Percentiles rank a stretch among this genome's conserved stretches.
These are phyloP conservation scores for Limnothrissa miodon DNA, from an alignment of 2,113 vertebrate genomes.

Conservation along the genomic window DNA sequence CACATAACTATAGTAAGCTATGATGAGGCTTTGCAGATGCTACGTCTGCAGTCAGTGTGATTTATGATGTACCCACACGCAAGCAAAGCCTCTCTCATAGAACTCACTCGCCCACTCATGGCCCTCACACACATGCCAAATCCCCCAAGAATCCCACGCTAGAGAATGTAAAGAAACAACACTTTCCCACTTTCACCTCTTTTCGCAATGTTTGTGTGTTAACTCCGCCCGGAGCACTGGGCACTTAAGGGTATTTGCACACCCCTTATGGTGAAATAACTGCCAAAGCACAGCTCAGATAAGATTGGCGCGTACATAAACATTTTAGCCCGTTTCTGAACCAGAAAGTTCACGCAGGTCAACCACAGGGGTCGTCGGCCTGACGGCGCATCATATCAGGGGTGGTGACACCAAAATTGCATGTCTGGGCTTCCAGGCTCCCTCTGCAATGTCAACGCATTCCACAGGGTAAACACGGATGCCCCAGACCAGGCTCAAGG, in stretches of 20 bases:
- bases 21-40: conserved; percentile 1
- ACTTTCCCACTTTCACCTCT: not conserved
- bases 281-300: not conserved
- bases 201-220: not conserved
- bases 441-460: not conserved
- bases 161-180: not conserved
- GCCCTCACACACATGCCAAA: not conserved
- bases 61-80: not conserved
- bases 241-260: not conserved
- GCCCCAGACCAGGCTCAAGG: not conserved
- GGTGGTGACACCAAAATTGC: not conserved
- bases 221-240: not conserved
- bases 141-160: not conserved
- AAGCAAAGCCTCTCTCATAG: not conserved
- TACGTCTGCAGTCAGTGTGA: not conserved
- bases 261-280: not conserved
- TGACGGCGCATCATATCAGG: not conserved
- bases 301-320: not conserved
- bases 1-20: not conserved
- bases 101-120: not conserved
- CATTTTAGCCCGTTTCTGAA: not conserved
- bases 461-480: not conserved
- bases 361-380: not conserved
- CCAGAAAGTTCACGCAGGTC: not conserved
- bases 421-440: not conserved